Evolutionary conservation across 2,888 invertebrate genomes (phyloP), one percentile per base, ranked within the genome.

Genomic region (Gymnocheta viridis): DNA sequence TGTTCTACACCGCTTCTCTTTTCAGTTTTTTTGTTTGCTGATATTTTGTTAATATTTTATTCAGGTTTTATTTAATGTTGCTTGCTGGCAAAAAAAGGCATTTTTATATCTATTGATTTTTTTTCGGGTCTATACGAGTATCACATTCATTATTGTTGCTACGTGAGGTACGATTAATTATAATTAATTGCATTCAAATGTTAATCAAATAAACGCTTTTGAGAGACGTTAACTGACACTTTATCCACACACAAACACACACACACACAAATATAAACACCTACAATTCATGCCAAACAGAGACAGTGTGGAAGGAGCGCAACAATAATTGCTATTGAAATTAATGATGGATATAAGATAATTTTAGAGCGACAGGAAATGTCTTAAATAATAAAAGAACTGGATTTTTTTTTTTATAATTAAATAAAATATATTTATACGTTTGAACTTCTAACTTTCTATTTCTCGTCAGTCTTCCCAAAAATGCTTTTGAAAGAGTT

Each of bases 121-220:
- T 66, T 22, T 32, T 35, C 38, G 10, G 17, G 22, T 2, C 7
- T 47, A n/a, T 7, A 0, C 17, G 17, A 4, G 3, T 1, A 17
- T 17, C 0, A 17, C 10, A 54, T 81, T 80, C 66, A 70, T 78
- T 83, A 70, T 77, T 77, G 51, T 56, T 74, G 72, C 56, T 87
- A 88, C 87, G 87, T 87, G 88, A 82, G 82, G 86, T 86, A 84
- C 85, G 86, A 87, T 88, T 87, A 86, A 85, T 87, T 87, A 87
- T 86, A 87, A 88, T 88, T 88, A 87, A 88, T 88, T 87, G 85
- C 85, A 85, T 86, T 88, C 85, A 87, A 87, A 77, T 80, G 67
- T 67, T 84, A 64, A 64, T 78, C 79, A 72, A 79, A 62, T 29
- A 62, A 62, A 73, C 47, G 70, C 32, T 38, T 51, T n/a, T 14